Evolutionary conservation across 2,888 invertebrate genomes (phyloP).

Genomic region (Criorhina ranunculi): DNA sequence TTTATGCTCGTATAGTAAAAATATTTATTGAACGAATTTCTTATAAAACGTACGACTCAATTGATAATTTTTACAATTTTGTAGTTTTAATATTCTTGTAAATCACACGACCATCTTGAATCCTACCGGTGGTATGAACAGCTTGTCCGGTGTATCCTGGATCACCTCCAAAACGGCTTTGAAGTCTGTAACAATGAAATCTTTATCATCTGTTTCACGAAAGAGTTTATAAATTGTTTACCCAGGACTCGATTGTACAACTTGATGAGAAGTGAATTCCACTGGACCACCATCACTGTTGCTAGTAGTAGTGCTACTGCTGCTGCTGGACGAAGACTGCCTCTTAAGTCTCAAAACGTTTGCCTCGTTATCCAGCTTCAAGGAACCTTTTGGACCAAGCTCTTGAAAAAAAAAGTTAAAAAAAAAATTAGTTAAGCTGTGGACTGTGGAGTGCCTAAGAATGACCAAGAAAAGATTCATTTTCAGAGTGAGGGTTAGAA

Average conservation of each 20-base stretch:
- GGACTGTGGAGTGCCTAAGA: too few species aligned
- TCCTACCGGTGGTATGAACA: constrained; percentile 75
- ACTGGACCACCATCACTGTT: constrained; percentile 74
- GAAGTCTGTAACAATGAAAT: constrained; percentile 60
- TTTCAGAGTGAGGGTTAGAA: too few species aligned
- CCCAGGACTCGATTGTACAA: constrained; percentile 61
- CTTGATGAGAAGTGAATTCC: constrained; percentile 70
- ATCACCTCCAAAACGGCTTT: constrained; percentile 73
- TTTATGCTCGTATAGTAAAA: constrained; percentile 22
- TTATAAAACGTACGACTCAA: background rate
- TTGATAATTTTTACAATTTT: constrained; percentile 40
- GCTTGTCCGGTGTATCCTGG: constrained; percentile 63
- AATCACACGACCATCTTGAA: constrained; percentile 67
- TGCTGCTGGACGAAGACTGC: constrained; percentile 33
- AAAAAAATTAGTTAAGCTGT: too few species aligned
- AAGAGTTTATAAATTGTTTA: constrained; percentile 4
- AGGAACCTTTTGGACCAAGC: too few species aligned
- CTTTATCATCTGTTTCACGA: background rate
- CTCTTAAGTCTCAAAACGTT: constrained; percentile 67
- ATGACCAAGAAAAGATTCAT: too few species aligned
- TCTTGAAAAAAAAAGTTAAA: too few species aligned
- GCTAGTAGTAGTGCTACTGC: constrained; percentile 23
- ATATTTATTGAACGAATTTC: constrained; percentile 34
- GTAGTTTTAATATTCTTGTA: constrained; percentile 34
- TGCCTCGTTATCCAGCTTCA: too few species aligned